phyloP scores from a whole-genome alignment of 2,113 vertebrate genomes.

The Microtus ochrogaster region DNA sequence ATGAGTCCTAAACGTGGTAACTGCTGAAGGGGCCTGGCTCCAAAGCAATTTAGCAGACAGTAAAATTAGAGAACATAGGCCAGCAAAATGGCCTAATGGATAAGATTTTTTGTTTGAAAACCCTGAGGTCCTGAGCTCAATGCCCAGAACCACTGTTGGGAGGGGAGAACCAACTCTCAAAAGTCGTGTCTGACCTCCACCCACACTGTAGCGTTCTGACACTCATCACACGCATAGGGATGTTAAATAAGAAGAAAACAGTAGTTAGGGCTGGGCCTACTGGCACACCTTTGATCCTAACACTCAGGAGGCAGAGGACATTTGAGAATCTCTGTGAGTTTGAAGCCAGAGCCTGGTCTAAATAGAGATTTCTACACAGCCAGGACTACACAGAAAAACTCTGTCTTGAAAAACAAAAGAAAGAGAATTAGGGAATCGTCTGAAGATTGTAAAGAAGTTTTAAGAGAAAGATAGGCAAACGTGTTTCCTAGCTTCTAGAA shows the following conservation, averaged over 20 bases:
- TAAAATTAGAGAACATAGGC: background rate
- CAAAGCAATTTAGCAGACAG: background rate
- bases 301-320: background rate
- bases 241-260: background rate
- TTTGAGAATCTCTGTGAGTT: background rate
- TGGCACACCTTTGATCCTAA: background rate
- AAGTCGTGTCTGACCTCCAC: background rate
- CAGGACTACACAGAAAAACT: background rate
- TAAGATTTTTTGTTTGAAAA: background rate
- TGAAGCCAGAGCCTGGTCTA: background rate
- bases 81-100: background rate
- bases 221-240: too few relatives aligned
- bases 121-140: background rate
- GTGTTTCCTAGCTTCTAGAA: constrained; percentile 10
- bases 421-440: background rate
- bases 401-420: background rate
- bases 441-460: constrained; percentile 20
- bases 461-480: constrained; percentile 6
- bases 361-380: background rate
- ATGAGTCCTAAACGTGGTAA: background rate
- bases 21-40: background rate
- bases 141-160: background rate
- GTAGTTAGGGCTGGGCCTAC: background rate
- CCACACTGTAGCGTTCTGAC: too few relatives aligned
- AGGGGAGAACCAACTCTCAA: background rate